Base-by-base conservation (phyloP, 2,888 invertebrate species). In the Neoascia interrupta region DNA sequence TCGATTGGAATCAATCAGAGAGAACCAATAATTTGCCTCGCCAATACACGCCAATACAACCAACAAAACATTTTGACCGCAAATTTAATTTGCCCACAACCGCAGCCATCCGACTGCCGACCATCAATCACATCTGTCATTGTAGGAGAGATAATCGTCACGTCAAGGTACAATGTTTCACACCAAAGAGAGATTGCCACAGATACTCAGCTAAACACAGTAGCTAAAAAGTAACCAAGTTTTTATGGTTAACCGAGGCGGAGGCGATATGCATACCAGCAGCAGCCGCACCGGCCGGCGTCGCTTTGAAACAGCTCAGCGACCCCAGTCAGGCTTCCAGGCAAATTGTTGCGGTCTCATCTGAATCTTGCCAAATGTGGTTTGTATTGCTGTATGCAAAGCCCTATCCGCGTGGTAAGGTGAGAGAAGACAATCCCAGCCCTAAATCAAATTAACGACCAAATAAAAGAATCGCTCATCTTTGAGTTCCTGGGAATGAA, bases 21-120 rank as follows among this genome's bases (percentile, higher is more conserved):
- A 37, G 28, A 19, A 10, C 37, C 36, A 36, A 11, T 43, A 2
- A 34, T 15, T 37, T 26, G 37, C 60, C 13, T 37, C 15, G 13
- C 8, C n/a, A n/a, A n/a, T n/a, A n/a, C 16, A 5, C 21, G 1
- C 5, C 13, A 19, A 1, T 1, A 10, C 19, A 63, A 41, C 49
- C 43, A 58, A 64, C 43, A 51, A 64, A 47, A n/a, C 72, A 11
- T 54, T 79, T 73, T 43, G 56, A 47, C 73, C 61, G 73, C 79
- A 79, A 73, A 73, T 79, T 79, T 79, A 72, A 79, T 79, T 79
- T 79, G 41, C 49, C 79, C 79, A 68, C 79, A 79, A 73, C 79
- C 79, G 41, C 79, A 79, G 47, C 72, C 66, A 73, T 79, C 73
- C 79, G 60, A 60, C 73, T 58, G 61, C 19, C 68, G 54, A 41